Conservation (phyloP, 2,888 invertebrate species). For the Chamaedrilus cognettii region DNA sequence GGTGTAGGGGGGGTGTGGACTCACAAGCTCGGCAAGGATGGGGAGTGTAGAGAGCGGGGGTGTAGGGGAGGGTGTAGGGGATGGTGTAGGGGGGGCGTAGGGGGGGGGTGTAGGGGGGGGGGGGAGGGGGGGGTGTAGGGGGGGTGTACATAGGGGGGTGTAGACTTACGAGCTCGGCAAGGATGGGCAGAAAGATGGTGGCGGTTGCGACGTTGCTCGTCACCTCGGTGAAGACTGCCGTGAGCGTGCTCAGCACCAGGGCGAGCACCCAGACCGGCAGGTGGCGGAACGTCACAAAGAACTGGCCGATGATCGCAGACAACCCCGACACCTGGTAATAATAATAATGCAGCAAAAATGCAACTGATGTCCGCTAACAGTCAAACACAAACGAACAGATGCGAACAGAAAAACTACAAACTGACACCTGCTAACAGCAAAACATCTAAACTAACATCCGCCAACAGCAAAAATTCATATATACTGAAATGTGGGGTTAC, state of each 20-base stretch:
- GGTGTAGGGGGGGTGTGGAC: too few species aligned
- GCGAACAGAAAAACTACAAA: too few species aligned
- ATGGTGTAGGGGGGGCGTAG: background rate
- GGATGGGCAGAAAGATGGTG: slow-evolving; percentile 53
- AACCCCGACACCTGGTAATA: slow-evolving; percentile 52
- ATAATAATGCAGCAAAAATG: too few species aligned
- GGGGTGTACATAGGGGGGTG: background rate
- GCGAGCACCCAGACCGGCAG: slow-evolving; percentile 49
- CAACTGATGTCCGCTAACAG: too few species aligned
- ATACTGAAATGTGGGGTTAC: too few species aligned
- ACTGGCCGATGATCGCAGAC: slow-evolving; percentile 46
- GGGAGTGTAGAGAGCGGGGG: too few species aligned
- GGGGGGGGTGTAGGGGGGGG: background rate
- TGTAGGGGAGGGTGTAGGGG: too few species aligned
- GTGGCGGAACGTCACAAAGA: slow-evolving; percentile 42
- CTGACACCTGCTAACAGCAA: too few species aligned
- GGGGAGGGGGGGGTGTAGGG: background rate
- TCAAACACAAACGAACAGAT: too few species aligned
- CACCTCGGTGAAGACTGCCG: slow-evolving; percentile 52
- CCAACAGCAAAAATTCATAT: too few species aligned
- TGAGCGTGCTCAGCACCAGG: slow-evolving; percentile 47
- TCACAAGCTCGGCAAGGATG: too few species aligned
- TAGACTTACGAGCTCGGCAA: slow-evolving; percentile 43
- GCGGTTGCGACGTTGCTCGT: slow-evolving; percentile 55
- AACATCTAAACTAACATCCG: too few species aligned